Conservation (phyloP, 2,797 vertebrate genomes). For the Neosilurus mollespiculum region DNA sequence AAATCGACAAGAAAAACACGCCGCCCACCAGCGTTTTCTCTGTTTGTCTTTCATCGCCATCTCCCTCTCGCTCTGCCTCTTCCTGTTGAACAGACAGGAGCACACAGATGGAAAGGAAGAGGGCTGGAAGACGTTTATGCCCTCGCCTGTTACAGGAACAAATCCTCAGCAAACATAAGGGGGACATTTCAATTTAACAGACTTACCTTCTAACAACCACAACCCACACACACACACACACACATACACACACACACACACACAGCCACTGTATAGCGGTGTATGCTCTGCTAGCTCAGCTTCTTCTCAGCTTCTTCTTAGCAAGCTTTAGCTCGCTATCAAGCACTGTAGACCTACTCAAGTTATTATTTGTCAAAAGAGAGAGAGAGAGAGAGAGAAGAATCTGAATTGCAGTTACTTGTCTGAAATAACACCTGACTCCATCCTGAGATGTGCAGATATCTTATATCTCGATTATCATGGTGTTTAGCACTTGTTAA, state of each 20-base stretch:
- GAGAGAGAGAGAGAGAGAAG: not conserved
- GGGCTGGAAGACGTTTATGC: constrained; percentile 31
- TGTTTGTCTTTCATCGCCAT: constrained; percentile 41
- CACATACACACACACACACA: constrained; percentile 3
- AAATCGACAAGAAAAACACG: constrained; percentile 47
- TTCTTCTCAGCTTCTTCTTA: not conserved
- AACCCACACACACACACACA: not conserved
- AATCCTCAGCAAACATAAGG: constrained; percentile 33
- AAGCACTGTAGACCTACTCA: not conserved
- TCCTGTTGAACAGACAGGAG: constrained; percentile 3
- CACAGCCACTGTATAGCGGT: not conserved
- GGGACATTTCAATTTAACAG: constrained; percentile 46
- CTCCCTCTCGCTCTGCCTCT: not conserved
- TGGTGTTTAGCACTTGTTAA: not conserved
- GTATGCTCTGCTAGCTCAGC: constrained; percentile 4
- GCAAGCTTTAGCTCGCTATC: not conserved
- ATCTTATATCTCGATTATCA: not conserved
- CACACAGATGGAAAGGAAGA: constrained; percentile 21
- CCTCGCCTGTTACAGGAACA: constrained; percentile 39
- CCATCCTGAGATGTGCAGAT: not conserved
- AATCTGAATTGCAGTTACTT: not conserved
- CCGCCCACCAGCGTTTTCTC: constrained; percentile 36
- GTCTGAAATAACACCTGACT: not conserved
- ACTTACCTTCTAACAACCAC: constrained; percentile 22
- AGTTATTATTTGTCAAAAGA: not conserved